Base-by-base conservation (phyloP, 2,113 vertebrate species). In the Dromaius novaehollandiae region DNA sequence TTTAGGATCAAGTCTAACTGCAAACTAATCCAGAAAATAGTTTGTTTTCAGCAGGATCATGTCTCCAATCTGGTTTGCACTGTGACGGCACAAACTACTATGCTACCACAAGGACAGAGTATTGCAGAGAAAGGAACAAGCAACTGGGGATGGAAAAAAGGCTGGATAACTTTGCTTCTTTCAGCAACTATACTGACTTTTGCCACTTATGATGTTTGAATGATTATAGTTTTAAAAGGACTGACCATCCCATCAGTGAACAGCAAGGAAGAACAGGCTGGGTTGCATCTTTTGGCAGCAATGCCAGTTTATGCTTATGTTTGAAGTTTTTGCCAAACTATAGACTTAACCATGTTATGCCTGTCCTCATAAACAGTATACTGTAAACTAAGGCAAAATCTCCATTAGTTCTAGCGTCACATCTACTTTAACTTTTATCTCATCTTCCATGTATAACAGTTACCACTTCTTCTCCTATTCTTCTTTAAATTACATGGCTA, bases 291-390 rank as follows among this genome's bases (percentile, higher is more conserved):
- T 84, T 42, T n/a, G 34, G 53, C 44, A 93, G 51, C 58, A 86
- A 7, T 0, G 60, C 51, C 20, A 90, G 50, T 7, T 51, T 16
- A 56, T 0, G 0, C 7, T 78, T 36, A 18, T 1, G 7, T 25
- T 58, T 77, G 44, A 93, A 80, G 16, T 18, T 82, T 68, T 32
- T 94, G 46, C 6, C 46, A 71, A 63, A 30, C 8, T 80, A 36
- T 0, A 87, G 14, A 60, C 56, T 50, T 84, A 60, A 60, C 15
- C 26, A 13, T 0, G 0, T 6, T 18, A 50, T 5, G 4, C 42
- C 42, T 69, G 18, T 26, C 16, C n/a, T 48, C n/a, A 80, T 11
- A 82, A 94, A 75, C 32, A 88, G 77, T 6, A 58, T 2, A 40
- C 17, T 36, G 40, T 13, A 88, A 64, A 6, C 16, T 40, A 81